A percentile compares a stretch with the other conserved stretches of the same genome.
phyloP scores from a whole-genome alignment of 2,888 invertebrate species.

The Tipula lateralis region DNA sequence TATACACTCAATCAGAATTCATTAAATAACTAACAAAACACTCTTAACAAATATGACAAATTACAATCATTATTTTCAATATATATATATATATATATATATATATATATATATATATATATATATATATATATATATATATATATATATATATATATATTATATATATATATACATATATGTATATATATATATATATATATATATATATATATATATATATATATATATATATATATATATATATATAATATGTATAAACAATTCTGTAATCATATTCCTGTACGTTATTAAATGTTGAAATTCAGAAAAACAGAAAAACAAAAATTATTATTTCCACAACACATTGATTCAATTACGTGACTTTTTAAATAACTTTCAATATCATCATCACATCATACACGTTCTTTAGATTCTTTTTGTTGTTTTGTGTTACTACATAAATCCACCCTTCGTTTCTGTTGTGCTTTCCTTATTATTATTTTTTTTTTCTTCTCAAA shows the following conservation, averaged over 20 bases:
- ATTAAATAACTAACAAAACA: too few species aligned
- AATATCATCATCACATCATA: slow-evolving; percentile 24
- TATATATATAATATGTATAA: background rate
- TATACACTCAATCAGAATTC: background rate
- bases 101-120: background rate
- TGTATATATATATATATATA: background rate
- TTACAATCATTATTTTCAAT: background rate
- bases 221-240: background rate
- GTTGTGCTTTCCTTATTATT: background rate
- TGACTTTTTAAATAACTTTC: slow-evolving; percentile 19
- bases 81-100: background rate
- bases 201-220: background rate
- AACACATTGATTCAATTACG: slow-evolving; percentile 24
- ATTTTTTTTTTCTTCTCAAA: background rate
- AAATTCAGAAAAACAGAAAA: background rate
- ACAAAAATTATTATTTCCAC: slow-evolving; percentile 24
- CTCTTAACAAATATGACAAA: background rate
- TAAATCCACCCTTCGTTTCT: background rate
- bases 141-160: background rate
- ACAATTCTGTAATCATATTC: background rate
- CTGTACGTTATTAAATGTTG: background rate
- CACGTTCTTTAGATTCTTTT: slow-evolving; percentile 19
- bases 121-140: background rate
- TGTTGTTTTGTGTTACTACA: background rate
- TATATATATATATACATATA: background rate